phyloP scores from a whole-genome alignment of 2,797 vertebrate genomes.

The Lacerta agilis region DNA sequence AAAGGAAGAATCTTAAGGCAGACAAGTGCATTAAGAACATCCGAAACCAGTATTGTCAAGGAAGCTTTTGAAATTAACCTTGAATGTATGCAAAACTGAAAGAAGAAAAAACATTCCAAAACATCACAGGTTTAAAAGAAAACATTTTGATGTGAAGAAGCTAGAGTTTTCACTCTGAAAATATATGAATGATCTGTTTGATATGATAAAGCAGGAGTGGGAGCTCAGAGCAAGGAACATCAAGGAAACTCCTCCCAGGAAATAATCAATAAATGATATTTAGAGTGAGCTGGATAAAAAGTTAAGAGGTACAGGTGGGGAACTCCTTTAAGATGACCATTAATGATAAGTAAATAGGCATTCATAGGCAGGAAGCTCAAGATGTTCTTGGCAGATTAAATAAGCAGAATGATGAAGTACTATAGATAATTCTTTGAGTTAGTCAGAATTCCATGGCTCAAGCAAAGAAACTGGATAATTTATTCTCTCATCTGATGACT shows the following conservation, averaged over 20 bases:
- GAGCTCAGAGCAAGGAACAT: no score
- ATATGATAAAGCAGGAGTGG: background rate
- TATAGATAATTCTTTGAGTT: background rate
- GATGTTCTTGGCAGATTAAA: slow-evolving; percentile 7
- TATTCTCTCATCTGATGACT: background rate
- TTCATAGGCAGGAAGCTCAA: background rate
- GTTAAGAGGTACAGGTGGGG: background rate
- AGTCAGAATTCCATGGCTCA: background rate
- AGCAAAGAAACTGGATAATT: background rate
- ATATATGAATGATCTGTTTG: background rate
- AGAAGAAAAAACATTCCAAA: background rate
- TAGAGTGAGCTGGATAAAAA: background rate
- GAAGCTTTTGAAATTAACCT: background rate
- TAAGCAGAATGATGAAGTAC: background rate
- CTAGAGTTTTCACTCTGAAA: background rate
- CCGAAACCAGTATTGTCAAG: background rate
- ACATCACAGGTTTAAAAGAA: background rate
- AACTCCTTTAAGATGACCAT: background rate
- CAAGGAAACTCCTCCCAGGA: background rate
- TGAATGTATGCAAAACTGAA: background rate
- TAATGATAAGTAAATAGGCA: background rate
- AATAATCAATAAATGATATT: background rate
- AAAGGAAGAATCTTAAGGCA: background rate
- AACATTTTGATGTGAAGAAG: background rate
- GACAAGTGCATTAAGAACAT: background rate